These are phyloP conservation scores for Aplysia californica DNA, from an alignment of 1,140 invertebrate genomes.

Conservation along the genomic window DNA sequence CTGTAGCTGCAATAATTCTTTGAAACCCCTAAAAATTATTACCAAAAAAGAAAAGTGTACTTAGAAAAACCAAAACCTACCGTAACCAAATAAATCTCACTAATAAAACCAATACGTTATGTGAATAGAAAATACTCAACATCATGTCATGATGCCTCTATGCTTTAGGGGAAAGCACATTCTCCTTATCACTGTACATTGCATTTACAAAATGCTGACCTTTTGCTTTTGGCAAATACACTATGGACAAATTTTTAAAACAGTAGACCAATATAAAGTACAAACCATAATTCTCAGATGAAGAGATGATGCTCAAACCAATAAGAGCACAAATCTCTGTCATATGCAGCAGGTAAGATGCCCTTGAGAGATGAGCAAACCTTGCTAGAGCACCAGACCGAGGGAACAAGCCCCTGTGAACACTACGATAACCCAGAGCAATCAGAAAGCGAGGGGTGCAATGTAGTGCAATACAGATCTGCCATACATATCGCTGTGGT, in stretches of 20 bases:
- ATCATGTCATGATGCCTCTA: too few species aligned
- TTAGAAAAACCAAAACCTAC: too few species aligned
- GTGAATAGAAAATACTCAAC: too few species aligned
- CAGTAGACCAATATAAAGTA: not conserved
- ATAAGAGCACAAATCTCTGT: constrained; percentile 87
- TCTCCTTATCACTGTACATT: not conserved
- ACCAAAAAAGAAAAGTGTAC: too few species aligned
- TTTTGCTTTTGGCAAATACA: not conserved
- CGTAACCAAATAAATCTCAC: too few species aligned
- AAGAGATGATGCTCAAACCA: constrained; percentile 88
- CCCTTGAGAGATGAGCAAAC: constrained; percentile 71
- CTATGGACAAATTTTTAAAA: not conserved
- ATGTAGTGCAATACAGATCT: constrained; percentile 89
- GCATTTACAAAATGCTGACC: not conserved
- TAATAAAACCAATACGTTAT: too few species aligned
- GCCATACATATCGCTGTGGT: constrained; percentile 91
- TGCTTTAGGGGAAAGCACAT: not conserved
- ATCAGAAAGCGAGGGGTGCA: constrained; percentile 86
- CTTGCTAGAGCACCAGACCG: constrained; percentile 69
- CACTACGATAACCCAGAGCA: constrained; percentile 78
- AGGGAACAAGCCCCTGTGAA: constrained; percentile 70
- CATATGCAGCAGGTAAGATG: constrained; percentile 80
- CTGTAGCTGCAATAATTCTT: too few species aligned
- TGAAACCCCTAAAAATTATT: too few species aligned
- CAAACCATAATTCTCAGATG: constrained; percentile 84